phyloP scores from a whole-genome alignment of 1,140 invertebrate genomes.

The Drosophila miranda region DNA sequence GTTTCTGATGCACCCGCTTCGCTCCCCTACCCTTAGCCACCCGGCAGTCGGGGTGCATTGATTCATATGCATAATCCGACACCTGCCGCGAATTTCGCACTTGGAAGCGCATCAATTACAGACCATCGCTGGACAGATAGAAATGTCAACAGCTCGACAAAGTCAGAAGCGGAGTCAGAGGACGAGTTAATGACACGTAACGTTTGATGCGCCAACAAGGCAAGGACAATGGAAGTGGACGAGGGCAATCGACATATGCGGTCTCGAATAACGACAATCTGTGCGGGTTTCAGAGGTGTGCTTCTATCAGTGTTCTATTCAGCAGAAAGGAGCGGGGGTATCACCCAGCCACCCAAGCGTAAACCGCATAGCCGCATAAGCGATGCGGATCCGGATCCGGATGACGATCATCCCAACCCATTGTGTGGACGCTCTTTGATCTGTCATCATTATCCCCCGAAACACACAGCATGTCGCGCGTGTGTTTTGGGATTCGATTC shows the following conservation, averaged over 20 bases:
- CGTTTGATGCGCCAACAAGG: slow-evolving; percentile 55
- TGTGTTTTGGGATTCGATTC: slow-evolving; percentile 14
- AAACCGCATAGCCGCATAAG: slow-evolving; percentile 42
- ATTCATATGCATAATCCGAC: slow-evolving; percentile 43
- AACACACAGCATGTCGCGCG: slow-evolving; percentile 49
- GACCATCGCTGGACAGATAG: slow-evolving; percentile 16
- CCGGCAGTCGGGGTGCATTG: not conserved
- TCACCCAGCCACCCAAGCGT: slow-evolving; percentile 33
- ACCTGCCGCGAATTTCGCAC: slow-evolving; percentile 63
- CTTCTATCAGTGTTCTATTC: not conserved
- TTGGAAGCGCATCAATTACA: slow-evolving; percentile 54
- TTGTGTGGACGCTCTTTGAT: slow-evolving; percentile 19
- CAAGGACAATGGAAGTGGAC: slow-evolving; percentile 40
- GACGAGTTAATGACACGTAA: slow-evolving; percentile 68
- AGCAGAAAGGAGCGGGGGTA: not conserved
- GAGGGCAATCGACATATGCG: slow-evolving; percentile 50
- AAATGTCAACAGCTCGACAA: slow-evolving; percentile 51
- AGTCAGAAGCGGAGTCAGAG: too few relatives aligned
- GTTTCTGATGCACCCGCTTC: slow-evolving; percentile 54
- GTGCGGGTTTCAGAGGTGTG: slow-evolving; percentile 29
- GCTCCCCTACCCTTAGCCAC: not conserved
- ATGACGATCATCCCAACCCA: slow-evolving; percentile 33
- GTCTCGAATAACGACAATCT: slow-evolving; percentile 57
- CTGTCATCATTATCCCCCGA: slow-evolving; percentile 50
- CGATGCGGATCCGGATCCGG: slow-evolving; percentile 31